Evolutionary conservation across 2,113 vertebrate genomes (phyloP).

Genomic region (Limnothrissa miodon): DNA sequence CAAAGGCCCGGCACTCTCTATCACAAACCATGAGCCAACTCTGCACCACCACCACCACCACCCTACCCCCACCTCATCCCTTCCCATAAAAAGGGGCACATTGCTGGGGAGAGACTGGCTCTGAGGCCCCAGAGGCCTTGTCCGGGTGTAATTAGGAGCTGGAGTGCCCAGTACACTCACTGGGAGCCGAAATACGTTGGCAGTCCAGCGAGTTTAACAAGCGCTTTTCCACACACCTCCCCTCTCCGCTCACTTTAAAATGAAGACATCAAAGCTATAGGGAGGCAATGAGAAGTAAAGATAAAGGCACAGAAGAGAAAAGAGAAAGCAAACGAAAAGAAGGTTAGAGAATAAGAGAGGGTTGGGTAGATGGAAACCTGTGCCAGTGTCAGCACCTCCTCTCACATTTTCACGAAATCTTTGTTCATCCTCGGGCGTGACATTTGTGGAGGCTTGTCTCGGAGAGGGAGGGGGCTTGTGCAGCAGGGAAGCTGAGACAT

Average conservation of each 20-base stretch:
- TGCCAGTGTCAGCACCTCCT: neutral
- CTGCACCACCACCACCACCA: too few species aligned
- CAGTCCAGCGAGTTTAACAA: conserved; percentile 35
- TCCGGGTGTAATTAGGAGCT: conserved; percentile 41
- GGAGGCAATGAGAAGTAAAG: neutral
- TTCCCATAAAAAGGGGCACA: neutral
- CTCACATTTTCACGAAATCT: neutral
- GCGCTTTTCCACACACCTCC: conserved; percentile 28
- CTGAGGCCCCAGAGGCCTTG: conserved; percentile 15
- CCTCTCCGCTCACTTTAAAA: neutral
- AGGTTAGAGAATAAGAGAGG: neutral
- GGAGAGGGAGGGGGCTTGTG: neutral
- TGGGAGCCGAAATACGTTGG: conserved; percentile 28
- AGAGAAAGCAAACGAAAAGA: neutral
- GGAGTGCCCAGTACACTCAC: conserved; percentile 36
- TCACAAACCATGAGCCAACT: neutral
- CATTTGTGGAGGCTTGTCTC: neutral
- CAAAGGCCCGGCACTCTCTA: conserved; percentile 11
- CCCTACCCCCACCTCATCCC: neutral
- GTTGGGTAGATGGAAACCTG: neutral
- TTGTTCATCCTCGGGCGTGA: neutral
- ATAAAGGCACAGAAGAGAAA: neutral
- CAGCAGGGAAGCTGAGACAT: neutral
- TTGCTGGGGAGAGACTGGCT: conserved; percentile 16
- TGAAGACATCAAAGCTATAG: conserved; percentile 37